Base-by-base conservation (phyloP, 2,888 invertebrate genomes). In the Dryococelus australis region DNA sequence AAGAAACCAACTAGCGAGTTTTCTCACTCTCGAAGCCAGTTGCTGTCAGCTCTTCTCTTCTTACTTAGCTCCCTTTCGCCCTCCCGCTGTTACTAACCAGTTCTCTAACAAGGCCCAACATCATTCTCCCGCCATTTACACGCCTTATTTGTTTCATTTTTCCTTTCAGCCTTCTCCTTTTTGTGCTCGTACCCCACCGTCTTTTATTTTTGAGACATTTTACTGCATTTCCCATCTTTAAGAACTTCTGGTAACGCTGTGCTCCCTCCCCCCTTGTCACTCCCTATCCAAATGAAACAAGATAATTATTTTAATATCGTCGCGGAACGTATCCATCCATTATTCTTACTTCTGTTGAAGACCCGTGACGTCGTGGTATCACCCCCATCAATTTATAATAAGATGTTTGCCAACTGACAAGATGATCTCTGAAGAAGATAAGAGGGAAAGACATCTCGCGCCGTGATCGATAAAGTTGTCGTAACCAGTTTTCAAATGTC, bases 1-100 rank as follows among this genome's bases (percentile, higher is more conserved):
- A 83, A 83, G 83, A 35, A 83, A 83, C 83, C 28, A 83, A 83
- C 83, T 83, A 83, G 83, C 83, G 4, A 65, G 83, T 27, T 83
- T 43, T 43, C 35, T 24, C 35, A 13, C 28, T n/a, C 28, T 13
- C 24, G 28, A 35, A 24, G 28, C 83, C 35, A 35, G 28, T 35
- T 83, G 16, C 83, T 83, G 28, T 83, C 83, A 83, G 35, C 65
- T 65, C 65, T 83, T 27, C 35, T 35, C 28, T 24, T 28, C 35
- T 28, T 35, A 83, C 43, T 83, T 83, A 35, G 43, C 83, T 83
- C 83, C 24, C 6, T 83, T 27, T 83, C 83, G 20, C 20, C 16
- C 83, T n/a, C 83, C 83, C 35, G 83, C 28, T 28, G 83, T 83
- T 27, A 13, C 35, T 43, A 83, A 83, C 83, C 83, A 27, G 83